Base-by-base conservation (phyloP, 2,113 vertebrate species). In the Atherinomorus stipes region DNA sequence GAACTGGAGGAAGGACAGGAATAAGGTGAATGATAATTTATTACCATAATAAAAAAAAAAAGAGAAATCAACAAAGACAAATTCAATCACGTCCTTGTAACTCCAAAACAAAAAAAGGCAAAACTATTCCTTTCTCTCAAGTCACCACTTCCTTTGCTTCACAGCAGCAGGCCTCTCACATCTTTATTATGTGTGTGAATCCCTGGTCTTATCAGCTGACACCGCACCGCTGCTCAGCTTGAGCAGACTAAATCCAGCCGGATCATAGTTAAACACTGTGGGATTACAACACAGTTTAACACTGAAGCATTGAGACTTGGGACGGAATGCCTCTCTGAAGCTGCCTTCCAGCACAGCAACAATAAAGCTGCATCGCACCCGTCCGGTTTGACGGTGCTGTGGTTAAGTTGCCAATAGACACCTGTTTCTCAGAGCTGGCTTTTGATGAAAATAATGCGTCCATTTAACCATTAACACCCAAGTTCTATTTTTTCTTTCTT, bases 281-380 rank as follows among this genome's bases (percentile, higher is more conserved):
- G 85, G 77, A 90, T 91, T 91, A 91, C 66, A 64, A n/a, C 59
- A 11, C 44, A 21, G 68, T 85, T 87, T 87, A 86, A 75, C 88
- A 72, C 80, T 28, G 74, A 58, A 40, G 63, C 78, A 71, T 54
- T 38, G 49, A 76, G 76, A 53, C 38, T 70, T 22, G 8, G 64
- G 64, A 58, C 71, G 63, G 57, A 71, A 74, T 70, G 71, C 37
- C 63, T 42, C 16, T 31, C 45, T 58, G 64, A 76, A 53, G 57
- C 74, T 31, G 49, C 72, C 63, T 81, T 64, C 75, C 73, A 58
- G 38, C 81, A 74, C 44, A 3, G 45, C 50, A 70, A 88, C 80
- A 83, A 76, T 75, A 22, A 16, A 34, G 15, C 56, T 15, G 16
- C 77, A 82, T 73, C 61, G 22, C 74, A 49, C 40, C 42, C 8